Evolutionary conservation across 1,140 invertebrate species (phyloP).

Genomic region (Grapholita molesta): DNA sequence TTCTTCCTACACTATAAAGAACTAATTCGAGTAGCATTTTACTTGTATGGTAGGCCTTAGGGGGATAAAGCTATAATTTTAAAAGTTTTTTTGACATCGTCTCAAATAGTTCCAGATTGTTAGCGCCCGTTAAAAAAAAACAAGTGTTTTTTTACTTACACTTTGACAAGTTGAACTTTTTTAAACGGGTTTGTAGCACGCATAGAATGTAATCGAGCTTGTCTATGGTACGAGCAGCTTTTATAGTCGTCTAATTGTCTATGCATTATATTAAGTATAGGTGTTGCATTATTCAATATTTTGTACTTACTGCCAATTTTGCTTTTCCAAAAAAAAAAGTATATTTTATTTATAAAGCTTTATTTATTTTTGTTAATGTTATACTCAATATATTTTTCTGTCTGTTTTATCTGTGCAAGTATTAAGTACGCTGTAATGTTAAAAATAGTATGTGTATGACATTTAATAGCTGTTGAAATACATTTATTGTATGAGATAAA

Average conservation of each 20-base stretch:
- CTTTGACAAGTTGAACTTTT: background rate
- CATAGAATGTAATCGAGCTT: background rate
- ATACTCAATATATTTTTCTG: background rate
- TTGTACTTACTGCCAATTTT: constrained; percentile 5
- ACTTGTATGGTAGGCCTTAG: too few species aligned
- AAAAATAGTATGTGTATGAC: background rate
- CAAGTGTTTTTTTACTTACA: too few species aligned
- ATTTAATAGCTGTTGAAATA: background rate
- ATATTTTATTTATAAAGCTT: background rate
- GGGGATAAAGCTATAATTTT: too few species aligned
- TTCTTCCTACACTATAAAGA: too few species aligned
- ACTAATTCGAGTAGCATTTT: too few species aligned
- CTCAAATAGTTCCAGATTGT: background rate
- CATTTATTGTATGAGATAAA: background rate
- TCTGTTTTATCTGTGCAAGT: background rate
- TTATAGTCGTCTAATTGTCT: background rate
- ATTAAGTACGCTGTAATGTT: background rate
- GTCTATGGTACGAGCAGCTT: background rate
- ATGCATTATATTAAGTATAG: constrained; percentile 7
- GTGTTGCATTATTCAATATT: background rate
- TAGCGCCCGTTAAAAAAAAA: too few species aligned
- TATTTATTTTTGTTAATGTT: constrained; percentile 15
- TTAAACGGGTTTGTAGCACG: background rate
- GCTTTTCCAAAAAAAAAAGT: background rate
- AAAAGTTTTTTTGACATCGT: background rate